Percentiles rank a stretch among this genome's conserved stretches.
Evolutionary conservation across 1,140 invertebrate species (phyloP).

Genomic region (Neodiprion virginianus): DNA sequence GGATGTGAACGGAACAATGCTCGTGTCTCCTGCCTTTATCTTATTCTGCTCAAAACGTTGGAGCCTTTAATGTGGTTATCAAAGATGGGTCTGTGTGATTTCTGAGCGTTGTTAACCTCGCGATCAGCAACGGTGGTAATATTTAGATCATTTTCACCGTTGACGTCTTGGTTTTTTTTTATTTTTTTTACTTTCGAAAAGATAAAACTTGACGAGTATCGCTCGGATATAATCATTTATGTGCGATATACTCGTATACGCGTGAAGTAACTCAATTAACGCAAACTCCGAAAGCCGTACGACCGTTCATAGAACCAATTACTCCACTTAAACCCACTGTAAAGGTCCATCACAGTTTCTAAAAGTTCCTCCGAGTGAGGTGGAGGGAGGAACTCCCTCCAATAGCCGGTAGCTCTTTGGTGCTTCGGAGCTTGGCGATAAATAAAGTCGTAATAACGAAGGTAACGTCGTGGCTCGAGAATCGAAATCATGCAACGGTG

Average conservation of each 20-base stretch:
- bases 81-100: neutral
- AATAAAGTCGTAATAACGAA: no score
- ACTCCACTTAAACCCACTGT: neutral
- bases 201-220: no score
- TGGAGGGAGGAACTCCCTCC: no score
- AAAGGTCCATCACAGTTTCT: neutral
- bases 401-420: no score
- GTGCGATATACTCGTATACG: no score
- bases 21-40: neutral
- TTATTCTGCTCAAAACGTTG: neutral
- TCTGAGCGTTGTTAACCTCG: neutral
- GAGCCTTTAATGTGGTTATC: neutral
- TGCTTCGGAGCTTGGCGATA: no score
- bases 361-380: neutral
- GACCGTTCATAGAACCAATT: neutral
- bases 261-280: neutral
- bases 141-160: no score
- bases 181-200: no score
- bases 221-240: no score
- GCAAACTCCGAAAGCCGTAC: neutral
- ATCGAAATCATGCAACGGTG: neutral
- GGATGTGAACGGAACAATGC: neutral
- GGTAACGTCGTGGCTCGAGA: neutral
- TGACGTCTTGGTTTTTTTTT: no score
- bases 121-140: no score